These are phyloP conservation scores for Caerostris darwini DNA, from an alignment of 1,140 invertebrate species.

Conservation along the genomic window DNA sequence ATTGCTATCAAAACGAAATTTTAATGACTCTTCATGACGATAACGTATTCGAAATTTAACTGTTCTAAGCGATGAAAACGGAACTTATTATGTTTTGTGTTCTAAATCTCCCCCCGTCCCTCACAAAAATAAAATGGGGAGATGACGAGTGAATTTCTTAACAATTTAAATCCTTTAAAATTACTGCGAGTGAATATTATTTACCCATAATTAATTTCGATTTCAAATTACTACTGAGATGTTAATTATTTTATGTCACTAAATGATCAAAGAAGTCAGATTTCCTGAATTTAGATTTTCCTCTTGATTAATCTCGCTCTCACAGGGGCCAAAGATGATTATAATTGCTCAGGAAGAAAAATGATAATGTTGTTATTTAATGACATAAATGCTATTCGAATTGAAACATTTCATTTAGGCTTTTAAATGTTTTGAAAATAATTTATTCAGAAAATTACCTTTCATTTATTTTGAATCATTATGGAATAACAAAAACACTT, in stretches of 20 bases:
- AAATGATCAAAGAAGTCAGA: background rate
- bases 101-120: too few species aligned
- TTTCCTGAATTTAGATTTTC: background rate
- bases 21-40: constrained; percentile 28
- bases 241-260: constrained; percentile 6
- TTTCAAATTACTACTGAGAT: constrained; percentile 5
- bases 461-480: too few species aligned
- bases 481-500: too few species aligned
- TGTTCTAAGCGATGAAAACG: background rate
- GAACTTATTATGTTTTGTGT: background rate
- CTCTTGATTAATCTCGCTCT: too few species aligned
- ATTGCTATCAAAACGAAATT: constrained; percentile 31
- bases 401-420: too few species aligned
- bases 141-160: background rate
- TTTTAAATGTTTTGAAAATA: too few species aligned
- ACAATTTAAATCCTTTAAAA: constrained; percentile 3
- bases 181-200: background rate
- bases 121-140: background rate
- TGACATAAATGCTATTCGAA: too few species aligned
- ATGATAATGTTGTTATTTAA: too few species aligned
- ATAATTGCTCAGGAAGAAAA: too few species aligned
- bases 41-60: background rate
- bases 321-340: too few species aligned
- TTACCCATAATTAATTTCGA: constrained; percentile 2
- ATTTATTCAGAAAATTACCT: too few species aligned